These are phyloP conservation scores for Triops longicaudatus DNA, from an alignment of 1,140 invertebrate species.

Conservation along the genomic window DNA sequence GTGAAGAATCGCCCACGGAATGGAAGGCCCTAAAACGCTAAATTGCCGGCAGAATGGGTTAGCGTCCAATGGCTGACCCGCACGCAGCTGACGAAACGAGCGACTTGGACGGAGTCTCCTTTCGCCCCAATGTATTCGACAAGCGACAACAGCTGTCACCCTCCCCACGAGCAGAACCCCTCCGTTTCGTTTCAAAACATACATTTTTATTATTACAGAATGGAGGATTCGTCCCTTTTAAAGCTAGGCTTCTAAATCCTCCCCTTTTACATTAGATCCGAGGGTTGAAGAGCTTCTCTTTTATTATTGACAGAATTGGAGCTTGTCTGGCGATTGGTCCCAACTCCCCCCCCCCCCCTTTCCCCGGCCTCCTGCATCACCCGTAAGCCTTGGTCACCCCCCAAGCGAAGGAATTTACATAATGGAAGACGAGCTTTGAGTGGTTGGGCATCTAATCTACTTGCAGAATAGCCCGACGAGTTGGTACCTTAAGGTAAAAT, in stretches of 20 bases:
- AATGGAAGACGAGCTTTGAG: background rate
- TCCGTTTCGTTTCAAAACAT: background rate
- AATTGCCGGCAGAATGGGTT: constrained; percentile 1
- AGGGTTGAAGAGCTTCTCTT: background rate
- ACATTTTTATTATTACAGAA: background rate
- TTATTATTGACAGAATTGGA: constrained; percentile 12
- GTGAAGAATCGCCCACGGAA: background rate
- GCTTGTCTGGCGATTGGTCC: background rate
- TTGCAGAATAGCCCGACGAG: too few species aligned
- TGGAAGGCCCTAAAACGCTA: constrained; percentile 1
- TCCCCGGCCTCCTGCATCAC: background rate
- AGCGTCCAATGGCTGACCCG: constrained; percentile 9
- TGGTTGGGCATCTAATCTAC: background rate
- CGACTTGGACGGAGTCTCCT: background rate
- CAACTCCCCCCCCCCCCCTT: background rate
- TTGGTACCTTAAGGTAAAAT: too few species aligned
- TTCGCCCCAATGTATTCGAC: background rate
- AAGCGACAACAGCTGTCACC: constrained; percentile 6
- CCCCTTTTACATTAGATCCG: background rate
- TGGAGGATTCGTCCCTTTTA: background rate
- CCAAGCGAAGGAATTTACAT: background rate
- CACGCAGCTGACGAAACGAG: background rate
- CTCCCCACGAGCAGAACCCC: background rate
- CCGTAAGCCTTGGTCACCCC: background rate
- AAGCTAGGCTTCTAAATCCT: background rate